Percentiles rank a stretch among this genome's conserved stretches.
Conservation (phyloP, 2,113 vertebrate genomes). For the Sinocyclocheilus anshuiensis region DNA sequence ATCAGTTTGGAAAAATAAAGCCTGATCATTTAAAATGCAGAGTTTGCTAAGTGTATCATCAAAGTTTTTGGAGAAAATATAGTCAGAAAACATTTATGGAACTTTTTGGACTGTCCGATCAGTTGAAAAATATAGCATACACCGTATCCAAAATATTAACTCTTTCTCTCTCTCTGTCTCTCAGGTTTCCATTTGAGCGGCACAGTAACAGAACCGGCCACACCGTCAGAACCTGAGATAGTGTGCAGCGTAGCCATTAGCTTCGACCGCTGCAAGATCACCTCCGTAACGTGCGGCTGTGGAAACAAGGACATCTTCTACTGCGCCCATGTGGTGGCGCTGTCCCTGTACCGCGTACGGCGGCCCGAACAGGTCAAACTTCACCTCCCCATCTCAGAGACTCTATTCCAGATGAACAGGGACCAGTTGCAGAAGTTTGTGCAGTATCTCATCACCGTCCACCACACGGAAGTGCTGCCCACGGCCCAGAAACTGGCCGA, state of each 20-base stretch:
- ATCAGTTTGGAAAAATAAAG: no score
- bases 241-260: slow-evolving; percentile 98
- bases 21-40: no score
- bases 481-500: slow-evolving; percentile 97
- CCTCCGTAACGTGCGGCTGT: slow-evolving; percentile 96
- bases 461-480: slow-evolving; percentile 98
- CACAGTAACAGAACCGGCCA: slow-evolving; percentile 95
- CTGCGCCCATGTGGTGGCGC: slow-evolving; percentile 95
- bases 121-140: no score
- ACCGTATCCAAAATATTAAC: no score
- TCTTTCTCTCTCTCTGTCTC: background rate
- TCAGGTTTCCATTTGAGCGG: slow-evolving; percentile 96
- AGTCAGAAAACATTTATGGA: no score
- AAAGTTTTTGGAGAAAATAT: no score
- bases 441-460: slow-evolving; percentile 98
- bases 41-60: no score
- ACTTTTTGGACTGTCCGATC: no score
- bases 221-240: slow-evolving; percentile 90
- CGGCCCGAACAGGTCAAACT: slow-evolving; percentile 98
- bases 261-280: slow-evolving; percentile 99
- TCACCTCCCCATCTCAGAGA: slow-evolving; percentile 99
- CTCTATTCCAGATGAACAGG: slow-evolving; percentile 98
- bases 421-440: slow-evolving; percentile 99
- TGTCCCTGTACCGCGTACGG: slow-evolving; percentile 96
- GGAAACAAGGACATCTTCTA: slow-evolving; percentile 99